Evolutionary conservation across 2,888 invertebrate genomes (phyloP).

Genomic region (Apamea epomidion): DNA sequence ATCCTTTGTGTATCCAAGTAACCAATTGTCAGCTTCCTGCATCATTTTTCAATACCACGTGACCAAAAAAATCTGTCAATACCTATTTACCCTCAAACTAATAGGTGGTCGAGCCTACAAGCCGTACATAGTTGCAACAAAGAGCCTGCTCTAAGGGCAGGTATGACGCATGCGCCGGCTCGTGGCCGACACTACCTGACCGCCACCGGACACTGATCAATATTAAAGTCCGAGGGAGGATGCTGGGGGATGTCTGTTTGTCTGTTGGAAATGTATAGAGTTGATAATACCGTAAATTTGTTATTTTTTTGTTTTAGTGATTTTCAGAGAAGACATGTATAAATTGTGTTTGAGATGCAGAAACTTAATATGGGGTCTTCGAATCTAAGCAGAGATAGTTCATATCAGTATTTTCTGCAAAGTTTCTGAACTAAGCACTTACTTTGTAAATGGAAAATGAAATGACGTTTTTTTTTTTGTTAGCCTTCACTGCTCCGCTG

Average conservation of each 20-base stretch:
- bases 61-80: background rate
- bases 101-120: conserved; percentile 32
- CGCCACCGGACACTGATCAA: conserved; percentile 91
- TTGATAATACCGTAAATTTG: conserved; percentile 69
- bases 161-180: conserved; percentile 84
- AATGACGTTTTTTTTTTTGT: background rate
- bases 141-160: conserved; percentile 59
- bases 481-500: no score
- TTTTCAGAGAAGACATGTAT: background rate
- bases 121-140: conserved; percentile 66
- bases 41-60: background rate
- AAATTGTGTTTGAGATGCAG: background rate
- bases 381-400: background rate
- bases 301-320: background rate
- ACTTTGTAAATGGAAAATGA: background rate
- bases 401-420: background rate
- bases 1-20: background rate
- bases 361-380: background rate
- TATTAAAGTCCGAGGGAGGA: conserved; percentile 91
- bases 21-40: no score
- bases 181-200: conserved; percentile 89
- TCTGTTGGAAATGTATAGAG: conserved; percentile 82
- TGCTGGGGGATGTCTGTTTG: conserved; percentile 90
- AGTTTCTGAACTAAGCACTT: background rate
- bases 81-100: conserved; percentile 13